These are phyloP conservation scores for Ochropacha duplaris DNA, from an alignment of 2,888 invertebrate species.

Conservation along the genomic window DNA sequence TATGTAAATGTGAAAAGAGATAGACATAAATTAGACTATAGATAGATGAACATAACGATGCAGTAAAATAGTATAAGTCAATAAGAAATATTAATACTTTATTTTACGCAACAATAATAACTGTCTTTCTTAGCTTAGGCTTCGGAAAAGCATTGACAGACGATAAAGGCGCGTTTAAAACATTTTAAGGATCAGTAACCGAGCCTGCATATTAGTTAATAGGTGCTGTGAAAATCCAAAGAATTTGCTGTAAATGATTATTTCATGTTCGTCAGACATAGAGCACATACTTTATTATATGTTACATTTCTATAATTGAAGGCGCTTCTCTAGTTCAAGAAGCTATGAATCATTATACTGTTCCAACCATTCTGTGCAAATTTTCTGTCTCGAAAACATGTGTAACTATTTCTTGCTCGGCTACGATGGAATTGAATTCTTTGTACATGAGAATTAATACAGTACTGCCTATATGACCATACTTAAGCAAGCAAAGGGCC, in stretches of 20 bases:
- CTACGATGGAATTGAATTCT: background rate
- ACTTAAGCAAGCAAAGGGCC: background rate
- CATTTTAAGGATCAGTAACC: background rate
- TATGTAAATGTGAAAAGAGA: conserved; percentile 10
- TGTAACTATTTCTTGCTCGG: background rate
- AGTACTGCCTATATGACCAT: background rate
- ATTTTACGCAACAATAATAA: background rate
- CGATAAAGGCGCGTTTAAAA: background rate
- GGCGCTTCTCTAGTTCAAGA: background rate
- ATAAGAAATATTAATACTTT: background rate
- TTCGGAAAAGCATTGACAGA: background rate
- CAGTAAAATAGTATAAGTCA: background rate
- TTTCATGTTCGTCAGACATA: background rate
- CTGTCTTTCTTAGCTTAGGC: no score
- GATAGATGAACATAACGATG: background rate
- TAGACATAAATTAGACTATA: conserved; percentile 5
- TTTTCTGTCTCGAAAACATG: conserved; percentile 8
- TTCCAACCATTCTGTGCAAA: conserved; percentile 19
- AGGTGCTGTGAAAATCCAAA: background rate
- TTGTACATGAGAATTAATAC: background rate
- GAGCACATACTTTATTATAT: background rate
- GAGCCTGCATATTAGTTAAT: background rate
- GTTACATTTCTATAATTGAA: background rate
- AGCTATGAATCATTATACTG: conserved; percentile 11
- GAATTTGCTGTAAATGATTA: background rate